A percentile compares a stretch with the other conserved stretches of the same genome.
Evolutionary conservation across 2,113 vertebrate genomes (phyloP).

Genomic region (Mobula hypostoma): DNA sequence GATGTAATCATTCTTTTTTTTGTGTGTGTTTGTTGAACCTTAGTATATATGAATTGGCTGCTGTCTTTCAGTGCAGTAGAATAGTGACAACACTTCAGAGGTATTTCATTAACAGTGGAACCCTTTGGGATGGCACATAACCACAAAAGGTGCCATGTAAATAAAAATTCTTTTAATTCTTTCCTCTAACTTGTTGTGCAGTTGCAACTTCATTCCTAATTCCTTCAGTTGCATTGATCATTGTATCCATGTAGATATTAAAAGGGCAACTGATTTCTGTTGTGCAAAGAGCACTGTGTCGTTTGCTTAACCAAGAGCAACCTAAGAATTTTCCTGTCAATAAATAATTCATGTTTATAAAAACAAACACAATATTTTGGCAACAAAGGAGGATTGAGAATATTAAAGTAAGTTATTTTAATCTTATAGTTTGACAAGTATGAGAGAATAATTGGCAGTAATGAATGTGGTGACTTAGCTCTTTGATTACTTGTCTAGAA

Average conservation of each 20-base stretch:
- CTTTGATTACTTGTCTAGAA: neutral
- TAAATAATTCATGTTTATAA: conserved; percentile 23
- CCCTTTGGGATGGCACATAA: neutral
- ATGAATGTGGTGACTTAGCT: neutral
- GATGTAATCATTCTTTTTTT: neutral
- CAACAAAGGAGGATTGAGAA: neutral
- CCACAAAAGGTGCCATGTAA: neutral
- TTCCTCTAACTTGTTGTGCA: neutral
- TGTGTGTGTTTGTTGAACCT: neutral
- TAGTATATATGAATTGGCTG: neutral
- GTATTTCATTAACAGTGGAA: neutral
- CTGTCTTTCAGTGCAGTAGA: neutral
- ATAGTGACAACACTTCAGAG: neutral
- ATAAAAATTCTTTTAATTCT: neutral
- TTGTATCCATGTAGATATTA: neutral
- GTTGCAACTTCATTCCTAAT: neutral
- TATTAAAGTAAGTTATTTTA: neutral
- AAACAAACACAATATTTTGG: conserved; percentile 18
- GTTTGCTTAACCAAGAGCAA: neutral
- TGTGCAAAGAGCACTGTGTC: neutral
- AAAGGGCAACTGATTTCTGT: neutral
- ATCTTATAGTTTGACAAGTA: neutral
- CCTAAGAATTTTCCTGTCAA: conserved; percentile 29
- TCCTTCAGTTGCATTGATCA: neutral
- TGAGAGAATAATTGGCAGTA: neutral